These are phyloP conservation scores for Scaptomyza hsui DNA, from an alignment of 1,140 invertebrate genomes.

Conservation along the genomic window DNA sequence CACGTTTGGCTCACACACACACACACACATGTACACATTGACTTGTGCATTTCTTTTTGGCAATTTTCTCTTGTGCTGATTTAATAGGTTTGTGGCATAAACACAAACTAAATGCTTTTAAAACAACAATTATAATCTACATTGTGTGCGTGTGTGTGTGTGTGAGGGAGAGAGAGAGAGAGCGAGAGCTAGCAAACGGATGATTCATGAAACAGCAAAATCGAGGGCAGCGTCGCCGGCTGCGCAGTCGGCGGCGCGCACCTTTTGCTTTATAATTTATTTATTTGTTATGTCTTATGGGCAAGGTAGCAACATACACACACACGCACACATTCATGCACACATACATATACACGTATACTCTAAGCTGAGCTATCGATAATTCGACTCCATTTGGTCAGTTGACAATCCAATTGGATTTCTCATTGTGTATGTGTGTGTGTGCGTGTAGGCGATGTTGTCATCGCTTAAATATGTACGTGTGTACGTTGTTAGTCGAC, in stretches of 20 bases:
- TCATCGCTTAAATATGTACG: conserved; percentile 66
- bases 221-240: conserved; percentile 48
- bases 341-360: neutral
- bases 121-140: conserved; percentile 17
- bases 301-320: conserved; percentile 12
- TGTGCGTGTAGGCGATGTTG: conserved; percentile 61
- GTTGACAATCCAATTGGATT: conserved; percentile 50
- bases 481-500: neutral
- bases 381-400: conserved; percentile 23
- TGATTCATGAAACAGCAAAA: conserved; percentile 44
- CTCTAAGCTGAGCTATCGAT: conserved; percentile 48
- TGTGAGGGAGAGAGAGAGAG: conserved; percentile 11
- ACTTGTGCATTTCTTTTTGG: conserved; percentile 8
- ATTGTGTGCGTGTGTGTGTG: neutral
- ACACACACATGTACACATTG: conserved; percentile 1
- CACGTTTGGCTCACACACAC: conserved; percentile 39
- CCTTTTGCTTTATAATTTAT: conserved; percentile 61
- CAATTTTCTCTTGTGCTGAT: conserved; percentile 38
- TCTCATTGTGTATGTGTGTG: conserved; percentile 18
- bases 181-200: conserved; percentile 18
- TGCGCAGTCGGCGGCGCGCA: conserved; percentile 32
- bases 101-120: conserved; percentile 16
- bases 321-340: conserved; percentile 2
- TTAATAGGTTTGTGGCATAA: conserved; percentile 48
- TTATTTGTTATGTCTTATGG: conserved; percentile 29